Percentiles rank a stretch among this genome's conserved stretches.
These are phyloP conservation scores for Pedicia rivosa DNA, from an alignment of 2,888 invertebrate genomes.

Conservation along the genomic window DNA sequence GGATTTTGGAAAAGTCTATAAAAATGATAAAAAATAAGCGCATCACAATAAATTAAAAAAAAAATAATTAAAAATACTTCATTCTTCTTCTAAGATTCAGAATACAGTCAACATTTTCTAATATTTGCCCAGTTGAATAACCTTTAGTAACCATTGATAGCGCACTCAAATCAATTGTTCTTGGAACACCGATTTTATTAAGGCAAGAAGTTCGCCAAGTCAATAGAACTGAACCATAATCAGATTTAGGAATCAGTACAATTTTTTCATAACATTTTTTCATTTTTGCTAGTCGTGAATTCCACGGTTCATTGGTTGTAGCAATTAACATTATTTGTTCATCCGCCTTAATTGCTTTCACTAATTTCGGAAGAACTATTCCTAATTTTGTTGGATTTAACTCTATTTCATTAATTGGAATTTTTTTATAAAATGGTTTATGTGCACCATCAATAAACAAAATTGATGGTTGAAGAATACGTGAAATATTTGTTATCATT, in stretches of 20 bases:
- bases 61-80: too few relatives aligned
- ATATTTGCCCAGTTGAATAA: conserved; percentile 27
- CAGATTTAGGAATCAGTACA: conserved; percentile 22
- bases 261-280: conserved; percentile 23
- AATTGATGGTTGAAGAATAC: conserved; percentile 42
- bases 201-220: conserved; percentile 22
- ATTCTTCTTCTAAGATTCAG: conserved; percentile 20
- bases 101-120: conserved; percentile 17
- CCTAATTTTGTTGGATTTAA: conserved; percentile 36
- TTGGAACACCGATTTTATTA: conserved; percentile 14
- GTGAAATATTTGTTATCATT: conserved; percentile 41
- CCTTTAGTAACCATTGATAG: conserved; percentile 22
- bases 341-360: conserved; percentile 36
- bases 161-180: conserved; percentile 17
- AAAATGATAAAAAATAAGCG: too few relatives aligned
- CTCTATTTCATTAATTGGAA: conserved; percentile 24
- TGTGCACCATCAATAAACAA: conserved; percentile 39
- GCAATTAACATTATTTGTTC: conserved; percentile 39
- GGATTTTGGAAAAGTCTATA: not conserved
- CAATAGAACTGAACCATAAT: conserved; percentile 24
- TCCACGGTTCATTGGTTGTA: conserved; percentile 36
- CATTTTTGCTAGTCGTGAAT: conserved; percentile 21
- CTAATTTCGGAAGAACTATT: conserved; percentile 32
- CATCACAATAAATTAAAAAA: too few relatives aligned
- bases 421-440: conserved; percentile 36